These are phyloP conservation scores for Eulemur rubriventer DNA, from an alignment of 2,797 vertebrate genomes.

Conservation along the genomic window DNA sequence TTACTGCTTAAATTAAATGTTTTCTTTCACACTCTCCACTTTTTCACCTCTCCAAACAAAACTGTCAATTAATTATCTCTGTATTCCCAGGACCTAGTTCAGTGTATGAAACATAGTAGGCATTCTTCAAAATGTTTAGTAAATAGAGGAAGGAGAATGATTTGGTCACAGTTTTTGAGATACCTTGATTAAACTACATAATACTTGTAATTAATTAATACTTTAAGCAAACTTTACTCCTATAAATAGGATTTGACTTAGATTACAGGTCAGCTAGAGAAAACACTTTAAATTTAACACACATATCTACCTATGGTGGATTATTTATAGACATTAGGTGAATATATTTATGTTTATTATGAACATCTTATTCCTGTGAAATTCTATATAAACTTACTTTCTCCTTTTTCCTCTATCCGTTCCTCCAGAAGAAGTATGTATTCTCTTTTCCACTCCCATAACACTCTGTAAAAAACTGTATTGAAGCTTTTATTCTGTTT, in stretches of 20 bases:
- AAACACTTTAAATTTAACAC: background rate
- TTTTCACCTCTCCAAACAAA: background rate
- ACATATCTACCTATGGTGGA: background rate
- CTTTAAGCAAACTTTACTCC: background rate
- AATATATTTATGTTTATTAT: background rate
- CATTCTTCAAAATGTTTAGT: background rate
- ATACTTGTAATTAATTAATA: background rate
- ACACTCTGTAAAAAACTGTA: background rate
- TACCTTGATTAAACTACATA: background rate
- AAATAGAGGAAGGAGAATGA: background rate
- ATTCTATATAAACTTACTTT: background rate
- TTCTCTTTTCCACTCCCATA: background rate
- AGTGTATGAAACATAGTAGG: background rate
- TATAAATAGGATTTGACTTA: background rate
- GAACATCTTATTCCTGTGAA: constrained; percentile 14
- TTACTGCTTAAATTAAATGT: background rate
- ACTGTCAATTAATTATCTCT: background rate
- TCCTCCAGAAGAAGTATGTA: background rate
- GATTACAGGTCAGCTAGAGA: background rate
- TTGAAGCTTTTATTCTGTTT: background rate
- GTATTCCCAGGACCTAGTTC: background rate
- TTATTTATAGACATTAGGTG: background rate
- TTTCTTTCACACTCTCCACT: background rate
- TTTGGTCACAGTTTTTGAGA: constrained; percentile 1
- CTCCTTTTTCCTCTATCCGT: background rate